phyloP scores from a whole-genome alignment of 2,888 invertebrate genomes.

The Plagiodera versicolora region DNA sequence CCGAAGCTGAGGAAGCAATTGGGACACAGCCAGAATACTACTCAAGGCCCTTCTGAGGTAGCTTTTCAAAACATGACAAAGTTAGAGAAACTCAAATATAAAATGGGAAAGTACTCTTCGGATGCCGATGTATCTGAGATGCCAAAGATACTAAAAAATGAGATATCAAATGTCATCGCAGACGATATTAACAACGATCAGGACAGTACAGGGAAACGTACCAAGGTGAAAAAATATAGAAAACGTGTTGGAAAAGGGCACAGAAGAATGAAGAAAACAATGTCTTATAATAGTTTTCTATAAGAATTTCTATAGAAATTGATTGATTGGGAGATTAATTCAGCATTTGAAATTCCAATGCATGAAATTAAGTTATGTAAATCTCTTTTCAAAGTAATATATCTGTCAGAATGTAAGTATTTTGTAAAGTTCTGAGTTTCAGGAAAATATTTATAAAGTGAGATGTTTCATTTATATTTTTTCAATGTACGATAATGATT shows the following conservation, averaged over 20 bases:
- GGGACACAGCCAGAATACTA: background rate
- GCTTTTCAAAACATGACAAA: constrained; percentile 25
- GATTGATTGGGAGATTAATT: too few species aligned
- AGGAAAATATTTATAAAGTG: too few species aligned
- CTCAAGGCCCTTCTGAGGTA: background rate
- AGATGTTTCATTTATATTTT: too few species aligned
- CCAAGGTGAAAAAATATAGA: constrained; percentile 5
- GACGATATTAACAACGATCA: constrained; percentile 7
- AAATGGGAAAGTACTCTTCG: constrained; percentile 25
- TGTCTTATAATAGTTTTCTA: constrained; percentile 19
- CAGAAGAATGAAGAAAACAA: constrained; percentile 16
- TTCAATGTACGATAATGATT: too few species aligned
- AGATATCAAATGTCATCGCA: background rate
- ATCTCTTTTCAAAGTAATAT: too few species aligned
- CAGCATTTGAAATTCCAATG: too few species aligned
- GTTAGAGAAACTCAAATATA: constrained; percentile 32
- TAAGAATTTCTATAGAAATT: too few species aligned
- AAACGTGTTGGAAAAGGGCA: constrained; percentile 13
- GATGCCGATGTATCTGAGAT: constrained; percentile 16
- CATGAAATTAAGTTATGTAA: too few species aligned
- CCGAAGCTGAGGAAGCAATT: constrained; percentile 45
- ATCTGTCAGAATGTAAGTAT: too few species aligned
- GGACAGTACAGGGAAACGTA: constrained; percentile 9
- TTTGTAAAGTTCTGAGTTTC: too few species aligned
- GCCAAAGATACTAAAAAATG: constrained; percentile 10